Conservation (phyloP, 1,140 invertebrate genomes). For the Diorhabda elongata region DNA sequence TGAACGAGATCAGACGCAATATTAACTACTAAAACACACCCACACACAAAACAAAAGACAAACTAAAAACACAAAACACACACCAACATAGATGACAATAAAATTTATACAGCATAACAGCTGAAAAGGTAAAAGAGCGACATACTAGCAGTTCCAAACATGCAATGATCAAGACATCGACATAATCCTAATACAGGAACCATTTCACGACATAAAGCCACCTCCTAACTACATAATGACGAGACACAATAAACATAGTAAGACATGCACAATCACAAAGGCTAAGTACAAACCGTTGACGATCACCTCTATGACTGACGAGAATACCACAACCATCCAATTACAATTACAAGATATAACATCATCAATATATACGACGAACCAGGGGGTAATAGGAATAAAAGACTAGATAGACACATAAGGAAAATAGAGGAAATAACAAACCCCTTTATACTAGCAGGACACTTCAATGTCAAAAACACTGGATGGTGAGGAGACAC, state of each 20-base stretch:
- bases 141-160: not conserved
- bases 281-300: too few relatives aligned
- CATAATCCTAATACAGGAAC: not conserved
- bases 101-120: not conserved
- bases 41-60: not conserved
- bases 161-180: too few relatives aligned
- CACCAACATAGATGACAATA: too few relatives aligned
- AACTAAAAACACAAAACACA: too few relatives aligned
- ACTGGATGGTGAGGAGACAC: too few relatives aligned
- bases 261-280: too few relatives aligned
- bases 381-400: not conserved
- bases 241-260: too few relatives aligned
- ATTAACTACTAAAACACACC: not conserved
- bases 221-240: too few relatives aligned
- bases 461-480: conserved; percentile 11
- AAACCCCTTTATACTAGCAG: not conserved
- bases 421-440: too few relatives aligned
- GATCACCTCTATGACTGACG: too few relatives aligned
- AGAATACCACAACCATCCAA: not conserved
- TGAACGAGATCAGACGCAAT: not conserved
- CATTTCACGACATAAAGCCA: not conserved
- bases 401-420: too few relatives aligned
- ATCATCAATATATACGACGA: conserved; percentile 3
- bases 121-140: not conserved
- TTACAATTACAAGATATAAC: not conserved